Evolutionary conservation across 2,797 vertebrate genomes (phyloP), one percentile per base, ranked within the genome.

Genomic region (Acanthopagrus latus): DNA sequence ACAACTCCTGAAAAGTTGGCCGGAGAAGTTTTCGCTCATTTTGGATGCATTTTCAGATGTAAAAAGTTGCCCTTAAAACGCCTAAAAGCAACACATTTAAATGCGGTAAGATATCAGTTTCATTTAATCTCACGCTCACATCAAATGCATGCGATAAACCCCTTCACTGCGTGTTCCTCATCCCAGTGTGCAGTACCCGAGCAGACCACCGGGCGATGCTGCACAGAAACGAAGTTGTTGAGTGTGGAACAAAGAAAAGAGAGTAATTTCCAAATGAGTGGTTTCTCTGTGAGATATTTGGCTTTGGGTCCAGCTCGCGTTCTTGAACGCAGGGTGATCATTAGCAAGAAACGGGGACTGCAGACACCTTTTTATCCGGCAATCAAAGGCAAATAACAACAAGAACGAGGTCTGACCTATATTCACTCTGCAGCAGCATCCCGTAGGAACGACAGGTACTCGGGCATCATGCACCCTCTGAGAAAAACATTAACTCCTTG

Each of bases 211-310:
- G 79, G 93, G 87, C 86, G 91, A 81, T 83, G 84, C 90, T 93
- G 23, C 52, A 48, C n/a, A 0, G 48, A 69, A 66, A 85, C 86
- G 52, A 81, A 84, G 83, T 76, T 74, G 81, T 74, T 76, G 59
- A 86, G 57, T 57, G 9, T 78, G 76, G 84, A 91, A 93, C 91
- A 94, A 95, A 94, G 89, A 88, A 83, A 84, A 71, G 71, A 78
- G 76, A 84, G 76, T 81, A 71, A 89, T 60, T 33, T 33, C 29
- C 29, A 33, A 7, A 7, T 1, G 6, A 33, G 29, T 33, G 78
- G 89, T 78, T 87, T 82, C 63, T 78, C 75, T 82, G 75, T 81
- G 68, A 83, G 88, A 88, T 81, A 82, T 89, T 80, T 88, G 81
- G 74, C 83, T 87, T 75, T 82, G 66, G 82, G 65, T 74, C 52